These are phyloP conservation scores for Zaprionus taronus DNA, from an alignment of 1,140 invertebrate genomes.

Conservation along the genomic window DNA sequence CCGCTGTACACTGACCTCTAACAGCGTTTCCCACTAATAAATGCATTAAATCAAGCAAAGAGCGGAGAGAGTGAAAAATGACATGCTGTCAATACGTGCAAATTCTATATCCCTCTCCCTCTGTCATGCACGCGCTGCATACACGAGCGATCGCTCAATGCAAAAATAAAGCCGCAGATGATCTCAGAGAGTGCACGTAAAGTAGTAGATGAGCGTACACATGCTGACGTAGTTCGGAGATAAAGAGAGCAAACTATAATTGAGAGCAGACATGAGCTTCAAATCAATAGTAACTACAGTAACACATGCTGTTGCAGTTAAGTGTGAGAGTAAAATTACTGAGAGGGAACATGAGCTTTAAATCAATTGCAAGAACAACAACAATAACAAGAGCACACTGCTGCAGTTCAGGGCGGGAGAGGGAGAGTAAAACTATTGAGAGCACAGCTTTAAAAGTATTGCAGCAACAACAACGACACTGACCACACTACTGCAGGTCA, in stretches of 20 bases:
- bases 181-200: neutral
- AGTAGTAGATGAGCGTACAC: no score
- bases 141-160: neutral
- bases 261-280: no score
- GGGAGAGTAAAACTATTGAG: no score
- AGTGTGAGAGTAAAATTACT: neutral
- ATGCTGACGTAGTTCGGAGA: no score
- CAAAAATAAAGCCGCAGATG: neutral
- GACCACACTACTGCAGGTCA: no score
- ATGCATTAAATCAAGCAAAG: neutral
- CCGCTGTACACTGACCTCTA: neutral
- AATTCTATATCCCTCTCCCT: neutral
- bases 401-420: no score
- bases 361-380: no score
- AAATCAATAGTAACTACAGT: no score
- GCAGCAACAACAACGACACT: no score
- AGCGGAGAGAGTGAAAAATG: neutral
- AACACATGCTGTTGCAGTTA: neutral
- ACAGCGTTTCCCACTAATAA: neutral
- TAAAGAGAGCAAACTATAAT: no score
- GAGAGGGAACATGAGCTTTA: neutral
- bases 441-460: no score
- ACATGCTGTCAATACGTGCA: neutral
- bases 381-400: no score
- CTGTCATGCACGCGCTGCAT: neutral